These are phyloP conservation scores for Heterodera filipjevi DNA, from an alignment of 2,888 invertebrate genomes.

Conservation along the genomic window DNA sequence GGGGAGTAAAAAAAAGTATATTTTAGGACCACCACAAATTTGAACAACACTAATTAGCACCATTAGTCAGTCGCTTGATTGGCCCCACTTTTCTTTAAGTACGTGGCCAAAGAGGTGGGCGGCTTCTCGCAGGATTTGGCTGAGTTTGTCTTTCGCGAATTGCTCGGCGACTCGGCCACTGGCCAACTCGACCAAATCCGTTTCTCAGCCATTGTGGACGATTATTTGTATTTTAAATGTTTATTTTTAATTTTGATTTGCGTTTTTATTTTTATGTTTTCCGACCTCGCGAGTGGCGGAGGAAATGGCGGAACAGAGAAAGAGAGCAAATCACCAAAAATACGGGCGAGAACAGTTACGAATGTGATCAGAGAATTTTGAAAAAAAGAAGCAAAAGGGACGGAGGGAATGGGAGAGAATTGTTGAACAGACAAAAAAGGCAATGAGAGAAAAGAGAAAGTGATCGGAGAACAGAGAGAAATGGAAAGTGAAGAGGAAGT, in stretches of 20 bases:
- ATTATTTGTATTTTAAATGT: constrained; percentile 50
- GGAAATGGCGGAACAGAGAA: not conserved
- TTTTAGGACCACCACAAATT: too few relatives aligned
- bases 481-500: too few relatives aligned
- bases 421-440: too few relatives aligned
- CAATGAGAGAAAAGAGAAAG: too few relatives aligned
- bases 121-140: constrained; percentile 62
- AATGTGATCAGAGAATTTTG: not conserved
- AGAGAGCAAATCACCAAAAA: not conserved
- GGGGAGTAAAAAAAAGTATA: too few relatives aligned
- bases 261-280: not conserved
- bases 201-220: constrained; percentile 62
- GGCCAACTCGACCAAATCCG: constrained; percentile 64
- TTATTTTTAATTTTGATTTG: not conserved
- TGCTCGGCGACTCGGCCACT: constrained; percentile 62
- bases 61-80: too few relatives aligned
- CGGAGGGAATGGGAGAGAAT: too few relatives aligned
- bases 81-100: too few relatives aligned
- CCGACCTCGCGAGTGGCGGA: not conserved
- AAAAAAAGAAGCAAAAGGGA: too few relatives aligned
- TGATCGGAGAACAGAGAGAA: too few relatives aligned
- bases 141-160: constrained; percentile 63
- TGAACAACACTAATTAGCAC: too few relatives aligned
- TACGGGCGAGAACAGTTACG: not conserved
- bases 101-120: constrained; percentile 63